These are phyloP conservation scores for Plemyria rubiginata DNA, from an alignment of 2,888 invertebrate genomes.

Conservation along the genomic window DNA sequence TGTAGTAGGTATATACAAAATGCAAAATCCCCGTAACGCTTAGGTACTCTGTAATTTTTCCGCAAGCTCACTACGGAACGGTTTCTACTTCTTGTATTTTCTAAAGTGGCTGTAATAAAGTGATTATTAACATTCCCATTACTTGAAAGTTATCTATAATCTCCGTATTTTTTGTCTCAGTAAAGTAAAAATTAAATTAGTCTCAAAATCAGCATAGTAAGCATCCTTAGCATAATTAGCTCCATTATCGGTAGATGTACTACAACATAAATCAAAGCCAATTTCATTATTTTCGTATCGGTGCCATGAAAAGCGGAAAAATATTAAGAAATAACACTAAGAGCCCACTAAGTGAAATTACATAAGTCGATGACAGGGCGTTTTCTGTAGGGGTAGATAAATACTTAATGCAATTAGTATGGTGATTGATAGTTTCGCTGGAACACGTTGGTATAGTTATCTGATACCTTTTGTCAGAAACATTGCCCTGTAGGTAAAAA, in stretches of 20 bases:
- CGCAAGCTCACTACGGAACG: too few species aligned
- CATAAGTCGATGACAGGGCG: constrained; percentile 72
- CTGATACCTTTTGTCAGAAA: constrained; percentile 25
- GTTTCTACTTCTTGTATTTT: too few species aligned
- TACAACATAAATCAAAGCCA: constrained; percentile 38
- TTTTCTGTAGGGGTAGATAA: constrained; percentile 70
- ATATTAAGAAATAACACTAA: constrained; percentile 66
- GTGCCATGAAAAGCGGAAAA: constrained; percentile 57
- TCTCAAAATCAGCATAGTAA: too few species aligned
- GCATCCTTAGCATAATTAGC: background rate
- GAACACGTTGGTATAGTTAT: constrained; percentile 35
- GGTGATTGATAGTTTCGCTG: constrained; percentile 70
- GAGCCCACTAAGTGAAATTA: constrained; percentile 76
- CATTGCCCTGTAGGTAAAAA: constrained; percentile 16
- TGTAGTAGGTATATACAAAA: too few species aligned
- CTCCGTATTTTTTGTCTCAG: too few species aligned
- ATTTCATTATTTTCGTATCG: constrained; percentile 49
- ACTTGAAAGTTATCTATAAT: too few species aligned
- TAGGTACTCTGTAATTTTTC: too few species aligned
- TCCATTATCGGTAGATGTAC: background rate
- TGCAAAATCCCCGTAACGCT: too few species aligned
- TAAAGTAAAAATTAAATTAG: too few species aligned
- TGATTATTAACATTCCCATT: too few species aligned
- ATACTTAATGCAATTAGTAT: constrained; percentile 70
- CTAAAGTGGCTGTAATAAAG: too few species aligned